Evolutionary conservation across 2,113 vertebrate species (phyloP), one percentile per base, ranked within the genome.

Genomic region (Antigone vipio): DNA sequence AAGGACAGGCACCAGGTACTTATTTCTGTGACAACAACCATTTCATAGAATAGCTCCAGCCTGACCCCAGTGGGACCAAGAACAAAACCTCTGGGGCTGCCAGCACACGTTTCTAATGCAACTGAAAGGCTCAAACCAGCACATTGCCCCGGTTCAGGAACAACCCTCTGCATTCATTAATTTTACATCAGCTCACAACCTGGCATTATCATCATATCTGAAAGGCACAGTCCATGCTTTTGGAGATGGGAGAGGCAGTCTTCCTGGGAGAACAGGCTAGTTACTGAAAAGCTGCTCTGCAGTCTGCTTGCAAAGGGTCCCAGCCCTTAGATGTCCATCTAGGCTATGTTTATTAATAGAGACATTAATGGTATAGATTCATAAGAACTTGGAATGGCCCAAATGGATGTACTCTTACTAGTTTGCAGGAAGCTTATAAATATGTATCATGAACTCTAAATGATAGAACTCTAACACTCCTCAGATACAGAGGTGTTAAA

Each of bases 161-260:
- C 64, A 80, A 40, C 35, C n/a, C 29, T 15, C 6, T 45, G 42
- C 23, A 15, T 15, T 38, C 24, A 12, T 44, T 35, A 5, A 19
- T 55, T 89, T 22, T 1, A 9, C 24, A 60, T 27, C 71, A 42
- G 52, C 12, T 89, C 76, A 64, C 52, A 81, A 0, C 12, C 47
- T 10, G 35, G 44, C 3, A 2, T 22, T 29, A 5, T 1, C 40
- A 4, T 1, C 38, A 3, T 7, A 34, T 1, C 69, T 27, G 44
- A 59, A 63, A 74, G 14, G 82, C 29, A 69, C 34, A 56, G 34
- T 3, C 44, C 62, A 2, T 23, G 3, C 15, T 40, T 53, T 0
- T 29, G 77, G 60, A 68, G 64, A 20, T 4, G 35, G 69, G 44
- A 52, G 35, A 78, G 76, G 44, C n/a, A 3, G 66, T 27, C 15